Evolutionary conservation across 2,888 invertebrate species (phyloP), one percentile per base, ranked within the genome.

Genomic region (Drosophila affinis): DNA sequence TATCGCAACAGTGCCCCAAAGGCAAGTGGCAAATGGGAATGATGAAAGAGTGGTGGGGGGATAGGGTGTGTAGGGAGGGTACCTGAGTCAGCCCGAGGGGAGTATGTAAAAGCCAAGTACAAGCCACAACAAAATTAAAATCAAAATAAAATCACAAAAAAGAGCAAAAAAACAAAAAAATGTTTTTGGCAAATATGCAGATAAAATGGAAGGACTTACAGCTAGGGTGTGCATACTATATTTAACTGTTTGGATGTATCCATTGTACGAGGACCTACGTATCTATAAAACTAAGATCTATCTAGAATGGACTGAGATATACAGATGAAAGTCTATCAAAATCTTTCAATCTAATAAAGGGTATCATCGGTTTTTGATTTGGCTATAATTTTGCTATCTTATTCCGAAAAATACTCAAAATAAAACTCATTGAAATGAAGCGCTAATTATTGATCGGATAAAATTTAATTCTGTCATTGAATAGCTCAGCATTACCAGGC

Each of bases 41-140:
- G 62, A 57, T 39, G 39, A n/a, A 39, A n/a, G 12, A 6, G 14
- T 2, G 14, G 39, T 0, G 39, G 39, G 14, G 14, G 34, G 34
- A 14, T 5, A 5, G 14, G 14, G 14, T 14, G 12, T 1, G 2
- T 5, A 12, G 12, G 9, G 34, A 5, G 12, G 2, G 32, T 29
- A 32, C 32, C 24, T 18, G 34, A 12, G 17, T 12, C 27, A 24
- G 53, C 53, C 46, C 32, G 10, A 45, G 53, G 60, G 58, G 45
- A 54, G 54, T 72, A 75, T 70, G 77, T 87, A 85, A 85, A 72
- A 87, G 89, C 87, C 87, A 87, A 85, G 87, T 84, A 84, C 72
- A 84, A 81, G 74, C 89, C 87, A 68, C 82, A 87, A 68, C 49
- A 72, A 83, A 87, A 78, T 75, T 72, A 79, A 75, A 81, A 78